Conservation (phyloP, 2,113 vertebrate genomes). For the Microtus pennsylvanicus region DNA sequence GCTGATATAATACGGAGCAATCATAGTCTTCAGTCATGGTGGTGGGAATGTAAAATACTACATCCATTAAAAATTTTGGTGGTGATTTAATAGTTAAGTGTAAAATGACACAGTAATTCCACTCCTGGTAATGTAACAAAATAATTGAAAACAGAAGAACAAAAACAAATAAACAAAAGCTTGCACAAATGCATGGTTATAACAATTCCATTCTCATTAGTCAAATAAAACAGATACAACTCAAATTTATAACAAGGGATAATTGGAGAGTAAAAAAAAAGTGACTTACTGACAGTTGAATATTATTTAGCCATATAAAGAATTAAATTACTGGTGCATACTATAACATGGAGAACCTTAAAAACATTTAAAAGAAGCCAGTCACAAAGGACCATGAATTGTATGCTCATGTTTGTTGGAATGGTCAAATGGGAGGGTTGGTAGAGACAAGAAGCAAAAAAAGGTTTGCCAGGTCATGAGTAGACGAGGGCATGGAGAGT, state of each 20-base stretch:
- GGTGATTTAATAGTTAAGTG: neutral
- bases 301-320: neutral
- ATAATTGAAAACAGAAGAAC: neutral
- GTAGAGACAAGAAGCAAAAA: neutral
- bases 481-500: neutral
- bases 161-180: neutral
- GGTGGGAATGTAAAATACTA: neutral
- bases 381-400: neutral
- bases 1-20: neutral
- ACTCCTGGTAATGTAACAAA: neutral
- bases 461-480: fast-evolving
- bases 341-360: neutral
- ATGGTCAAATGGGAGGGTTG: neutral
- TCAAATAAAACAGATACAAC: neutral
- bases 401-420: neutral
- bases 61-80: neutral
- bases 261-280: neutral
- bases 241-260: neutral
- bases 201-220: neutral
- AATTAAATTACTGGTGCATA: neutral
- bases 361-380: neutral
- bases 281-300: no score
- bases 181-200: neutral
- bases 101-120: neutral
- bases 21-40: neutral